A percentile compares a stretch with the other conserved stretches of the same genome.
These are phyloP conservation scores for Lycocorax pyrrhopterus DNA, from an alignment of 2,113 vertebrate species.

Conservation along the genomic window DNA sequence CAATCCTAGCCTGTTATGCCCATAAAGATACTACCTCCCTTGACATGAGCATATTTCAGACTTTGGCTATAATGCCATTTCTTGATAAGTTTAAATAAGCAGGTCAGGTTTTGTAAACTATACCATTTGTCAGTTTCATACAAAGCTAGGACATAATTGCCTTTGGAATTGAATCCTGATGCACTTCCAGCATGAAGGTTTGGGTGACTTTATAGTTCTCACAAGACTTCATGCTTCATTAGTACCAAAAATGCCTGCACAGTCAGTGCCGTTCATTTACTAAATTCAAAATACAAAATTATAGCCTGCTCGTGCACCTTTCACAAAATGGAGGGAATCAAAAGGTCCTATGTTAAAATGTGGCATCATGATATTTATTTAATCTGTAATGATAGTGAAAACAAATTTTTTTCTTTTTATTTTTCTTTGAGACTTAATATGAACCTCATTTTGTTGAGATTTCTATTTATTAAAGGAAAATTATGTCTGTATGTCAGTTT, in stretches of 20 bases:
- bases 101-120: neutral
- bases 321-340: neutral
- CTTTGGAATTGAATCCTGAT: slow-evolving; percentile 16
- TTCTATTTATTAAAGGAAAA: neutral
- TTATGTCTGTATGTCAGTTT: neutral
- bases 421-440: neutral
- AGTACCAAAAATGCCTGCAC: neutral
- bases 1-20: neutral
- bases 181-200: neutral
- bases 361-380: neutral
- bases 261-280: neutral
- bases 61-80: neutral
- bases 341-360: neutral
- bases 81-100: slow-evolving; percentile 19
- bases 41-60: neutral
- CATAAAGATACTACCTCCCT: neutral
- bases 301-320: neutral
- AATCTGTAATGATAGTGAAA: neutral
- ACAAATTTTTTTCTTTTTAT: neutral
- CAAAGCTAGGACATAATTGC: neutral
- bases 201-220: neutral
- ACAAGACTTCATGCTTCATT: neutral
- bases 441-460: neutral
- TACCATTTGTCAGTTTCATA: neutral
- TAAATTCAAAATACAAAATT: neutral